phyloP scores from a whole-genome alignment of 2,113 vertebrate genomes.

The Melanerpes formicivorus region DNA sequence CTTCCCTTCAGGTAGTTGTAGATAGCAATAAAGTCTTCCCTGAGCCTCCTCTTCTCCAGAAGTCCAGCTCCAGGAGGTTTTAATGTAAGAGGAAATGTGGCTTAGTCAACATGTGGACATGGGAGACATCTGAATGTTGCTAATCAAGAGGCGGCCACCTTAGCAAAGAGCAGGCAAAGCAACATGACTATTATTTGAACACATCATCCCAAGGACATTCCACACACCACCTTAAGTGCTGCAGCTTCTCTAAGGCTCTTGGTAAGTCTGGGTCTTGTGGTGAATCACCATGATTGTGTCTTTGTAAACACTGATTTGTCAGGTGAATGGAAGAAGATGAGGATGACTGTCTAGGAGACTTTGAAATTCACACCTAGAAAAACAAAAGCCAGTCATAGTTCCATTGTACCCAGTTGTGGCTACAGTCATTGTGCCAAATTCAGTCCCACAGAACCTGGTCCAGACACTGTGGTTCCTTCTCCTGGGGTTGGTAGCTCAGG shows the following conservation, averaged over 20 bases:
- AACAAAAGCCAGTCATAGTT: neutral
- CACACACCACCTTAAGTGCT: neutral
- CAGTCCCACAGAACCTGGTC: accelerated
- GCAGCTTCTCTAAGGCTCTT: neutral
- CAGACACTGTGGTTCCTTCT: neutral
- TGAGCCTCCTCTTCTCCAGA: neutral
- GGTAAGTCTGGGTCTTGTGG: neutral
- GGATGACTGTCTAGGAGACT: neutral
- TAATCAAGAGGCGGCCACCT: neutral
- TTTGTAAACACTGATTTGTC: neutral
- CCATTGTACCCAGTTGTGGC: neutral
- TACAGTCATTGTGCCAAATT: neutral
- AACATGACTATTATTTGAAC: neutral
- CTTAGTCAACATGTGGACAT: neutral
- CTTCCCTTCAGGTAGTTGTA: too few species aligned
- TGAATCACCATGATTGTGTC: neutral
- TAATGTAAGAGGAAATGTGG: neutral
- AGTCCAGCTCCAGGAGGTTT: neutral
- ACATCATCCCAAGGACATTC: neutral
- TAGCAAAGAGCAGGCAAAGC: neutral
- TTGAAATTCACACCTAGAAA: neutral
- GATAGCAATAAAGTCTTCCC: too few species aligned
- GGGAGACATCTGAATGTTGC: neutral
- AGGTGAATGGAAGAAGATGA: neutral
- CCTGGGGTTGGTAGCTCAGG: neutral